phyloP scores from a whole-genome alignment of 2,113 vertebrate species.

The Hystrix brachyura region DNA sequence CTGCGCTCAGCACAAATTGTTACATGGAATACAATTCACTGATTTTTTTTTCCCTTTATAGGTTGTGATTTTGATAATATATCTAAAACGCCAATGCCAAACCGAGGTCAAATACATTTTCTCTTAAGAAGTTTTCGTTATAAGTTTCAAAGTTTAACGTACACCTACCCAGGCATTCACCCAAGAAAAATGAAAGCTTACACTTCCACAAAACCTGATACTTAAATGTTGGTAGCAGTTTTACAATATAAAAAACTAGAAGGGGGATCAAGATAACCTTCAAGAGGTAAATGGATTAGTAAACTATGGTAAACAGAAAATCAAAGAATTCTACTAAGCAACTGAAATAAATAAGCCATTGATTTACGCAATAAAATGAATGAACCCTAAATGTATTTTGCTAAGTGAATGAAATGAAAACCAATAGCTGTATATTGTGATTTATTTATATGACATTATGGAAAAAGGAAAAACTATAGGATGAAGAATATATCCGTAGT shows the following conservation, averaged over 20 bases:
- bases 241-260: not conserved
- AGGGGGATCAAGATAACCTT: not conserved
- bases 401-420: not conserved
- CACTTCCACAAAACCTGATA: not conserved
- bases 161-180: not conserved
- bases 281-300: not conserved
- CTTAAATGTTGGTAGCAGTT: not conserved
- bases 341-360: not conserved
- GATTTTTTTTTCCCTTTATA: not conserved
- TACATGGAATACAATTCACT: not conserved
- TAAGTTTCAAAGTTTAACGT: slow-evolving; percentile 8
- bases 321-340: not conserved
- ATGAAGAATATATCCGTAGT: not conserved
- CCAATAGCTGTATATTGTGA: not conserved
- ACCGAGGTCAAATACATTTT: not conserved
- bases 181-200: not conserved
- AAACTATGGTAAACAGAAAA: not conserved
- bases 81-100: not conserved
- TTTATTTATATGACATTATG: not conserved
- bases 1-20: not conserved
- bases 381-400: not conserved
- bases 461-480: not conserved
- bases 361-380: not conserved
- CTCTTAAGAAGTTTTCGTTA: not conserved
- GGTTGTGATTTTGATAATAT: not conserved